These are phyloP conservation scores for Lasioglossum zephyrum DNA, from an alignment of 2,888 invertebrate species.

Conservation along the genomic window DNA sequence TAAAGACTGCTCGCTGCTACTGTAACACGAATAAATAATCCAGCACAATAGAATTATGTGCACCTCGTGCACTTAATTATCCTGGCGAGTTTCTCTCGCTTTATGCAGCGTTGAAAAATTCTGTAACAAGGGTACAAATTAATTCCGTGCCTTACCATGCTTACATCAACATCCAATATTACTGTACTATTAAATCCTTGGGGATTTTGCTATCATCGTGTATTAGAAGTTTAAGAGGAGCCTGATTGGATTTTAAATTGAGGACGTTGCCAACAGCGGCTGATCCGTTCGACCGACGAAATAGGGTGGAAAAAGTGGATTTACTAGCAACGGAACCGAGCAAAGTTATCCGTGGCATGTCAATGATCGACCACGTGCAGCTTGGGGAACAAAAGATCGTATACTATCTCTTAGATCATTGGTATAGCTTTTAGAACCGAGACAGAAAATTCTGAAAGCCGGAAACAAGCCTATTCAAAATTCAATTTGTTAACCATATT, in stretches of 20 bases:
- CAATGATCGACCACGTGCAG: background rate
- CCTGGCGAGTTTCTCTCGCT: background rate
- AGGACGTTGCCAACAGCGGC: background rate
- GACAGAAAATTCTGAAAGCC: background rate
- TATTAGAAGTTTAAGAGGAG: background rate
- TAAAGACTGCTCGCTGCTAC: background rate
- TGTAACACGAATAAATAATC: background rate
- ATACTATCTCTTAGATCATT: background rate
- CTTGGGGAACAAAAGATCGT: background rate
- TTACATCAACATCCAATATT: background rate
- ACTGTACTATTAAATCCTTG: background rate
- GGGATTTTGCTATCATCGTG: background rate
- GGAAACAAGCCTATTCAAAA: too few species aligned
- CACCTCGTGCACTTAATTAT: constrained; percentile 3
- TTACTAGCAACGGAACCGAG: constrained; percentile 6
- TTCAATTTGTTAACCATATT: too few species aligned
- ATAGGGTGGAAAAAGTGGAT: constrained; percentile 14
- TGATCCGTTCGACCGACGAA: background rate
- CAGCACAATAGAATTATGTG: background rate
- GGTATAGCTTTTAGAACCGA: background rate
- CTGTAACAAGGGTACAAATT: background rate
- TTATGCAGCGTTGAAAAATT: constrained; percentile 14
- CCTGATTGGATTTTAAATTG: background rate
- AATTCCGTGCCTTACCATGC: background rate
- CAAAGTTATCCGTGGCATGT: background rate